phyloP scores from a whole-genome alignment of 2,113 vertebrate species.

The Microtus richardsoni region DNA sequence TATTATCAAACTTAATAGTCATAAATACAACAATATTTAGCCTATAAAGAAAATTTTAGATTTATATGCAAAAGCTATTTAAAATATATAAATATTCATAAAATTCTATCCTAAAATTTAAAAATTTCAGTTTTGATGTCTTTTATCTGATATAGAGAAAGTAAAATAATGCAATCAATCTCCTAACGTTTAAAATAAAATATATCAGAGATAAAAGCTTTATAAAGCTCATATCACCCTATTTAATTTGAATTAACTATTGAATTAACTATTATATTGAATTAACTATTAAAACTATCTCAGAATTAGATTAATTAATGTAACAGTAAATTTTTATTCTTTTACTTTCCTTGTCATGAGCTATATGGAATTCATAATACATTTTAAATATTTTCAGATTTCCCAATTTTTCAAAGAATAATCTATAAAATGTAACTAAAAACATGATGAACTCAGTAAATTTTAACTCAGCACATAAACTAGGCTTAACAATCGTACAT shows the following conservation, averaged over 20 bases:
- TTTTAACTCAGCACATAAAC: slow-evolving; percentile 46
- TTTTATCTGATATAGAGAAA: slow-evolving; percentile 8
- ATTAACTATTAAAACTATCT: slow-evolving; percentile 46
- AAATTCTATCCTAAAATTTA: slow-evolving; percentile 29
- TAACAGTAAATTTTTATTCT: slow-evolving; percentile 3
- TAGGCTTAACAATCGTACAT: slow-evolving; percentile 19
- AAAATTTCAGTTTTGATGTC: slow-evolving; percentile 44
- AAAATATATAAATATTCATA: neutral
- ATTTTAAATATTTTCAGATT: slow-evolving; percentile 42
- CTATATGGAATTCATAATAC: neutral
- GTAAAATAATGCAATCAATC: neutral
- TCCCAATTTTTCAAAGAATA: slow-evolving; percentile 48
- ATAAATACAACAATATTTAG: slow-evolving; percentile 35
- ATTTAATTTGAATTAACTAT: no score
- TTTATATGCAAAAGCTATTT: slow-evolving; percentile 25
- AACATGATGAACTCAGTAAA: neutral
- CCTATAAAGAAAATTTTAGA: neutral
- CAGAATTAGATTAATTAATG: slow-evolving; percentile 7
- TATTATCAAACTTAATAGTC: slow-evolving; percentile 27
- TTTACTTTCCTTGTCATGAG: neutral
- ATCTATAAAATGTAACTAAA: slow-evolving; percentile 55
- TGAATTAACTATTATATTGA: no score
- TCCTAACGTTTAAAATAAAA: slow-evolving; percentile 14
- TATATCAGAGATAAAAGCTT: slow-evolving; percentile 43
- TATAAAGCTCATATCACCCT: slow-evolving; percentile 10